Evolutionary conservation across 2,888 invertebrate species (phyloP), one percentile per base, ranked within the genome.

Genomic region (Ormyrus labotus): DNA sequence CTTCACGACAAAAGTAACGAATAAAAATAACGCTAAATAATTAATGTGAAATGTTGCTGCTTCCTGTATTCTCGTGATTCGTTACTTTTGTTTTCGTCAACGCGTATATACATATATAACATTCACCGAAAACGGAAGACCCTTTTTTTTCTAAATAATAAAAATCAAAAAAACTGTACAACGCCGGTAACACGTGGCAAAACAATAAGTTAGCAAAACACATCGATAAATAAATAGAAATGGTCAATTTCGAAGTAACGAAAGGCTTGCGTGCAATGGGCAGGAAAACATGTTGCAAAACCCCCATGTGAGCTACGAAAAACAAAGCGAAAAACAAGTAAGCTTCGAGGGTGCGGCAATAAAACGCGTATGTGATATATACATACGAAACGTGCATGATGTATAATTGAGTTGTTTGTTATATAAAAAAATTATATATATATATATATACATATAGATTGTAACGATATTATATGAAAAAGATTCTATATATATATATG

Each of bases 331-430:
- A 63, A 50, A 19, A 71, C 4, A 60, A 63, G 11, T 19, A 50
- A 63, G 58, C 19, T 70, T 74, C 64, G 50, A 64, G 57, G 45
- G 69, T 67, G 81, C 80, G 82, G 82, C 82, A 82, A 84, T 82
- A 82, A 83, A 83, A 78, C 73, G 65, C 81, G 80, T 73, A 82
- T 82, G 80, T 81, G 80, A 83, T 83, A 81, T 58, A 47, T 58
- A 13, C 19, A 48, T 67, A 61, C 34, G 51, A 77, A 80, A 77
- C 19, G 51, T 61, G 47, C 34, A 68, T 65, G 61, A 74, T 75
- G 78, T 63, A 67, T 57, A 75, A 78, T 68, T 78, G 64, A 65
- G 47, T 74, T 81, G 64, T 78, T 78, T 78, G 72, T 76, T 81
- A 79, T 70, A 68, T 72, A 63, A 60, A 65, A 72, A 72, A 13